A percentile compares a stretch with the other conserved stretches of the same genome.
These are phyloP conservation scores for Ibycter americanus DNA, from an alignment of 2,797 vertebrate species.

Conservation along the genomic window DNA sequence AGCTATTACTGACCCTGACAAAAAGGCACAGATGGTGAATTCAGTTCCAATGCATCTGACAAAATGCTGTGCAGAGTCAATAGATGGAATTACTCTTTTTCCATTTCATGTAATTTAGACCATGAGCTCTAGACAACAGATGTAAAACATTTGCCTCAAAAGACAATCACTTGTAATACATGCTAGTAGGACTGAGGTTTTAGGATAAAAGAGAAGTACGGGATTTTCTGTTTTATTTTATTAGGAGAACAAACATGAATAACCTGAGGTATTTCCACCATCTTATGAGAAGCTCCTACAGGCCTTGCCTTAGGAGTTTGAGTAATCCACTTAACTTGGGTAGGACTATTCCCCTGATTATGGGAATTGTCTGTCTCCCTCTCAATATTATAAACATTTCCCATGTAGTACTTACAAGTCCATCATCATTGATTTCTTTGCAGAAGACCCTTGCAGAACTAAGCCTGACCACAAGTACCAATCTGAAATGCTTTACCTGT, in stretches of 20 bases:
- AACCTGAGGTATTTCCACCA: background rate
- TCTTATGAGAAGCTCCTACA: background rate
- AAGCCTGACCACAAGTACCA: background rate
- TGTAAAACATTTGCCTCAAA: background rate
- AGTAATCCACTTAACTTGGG: background rate
- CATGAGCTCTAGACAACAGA: background rate
- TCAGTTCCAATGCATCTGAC: background rate
- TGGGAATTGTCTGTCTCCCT: background rate
- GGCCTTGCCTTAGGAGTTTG: background rate
- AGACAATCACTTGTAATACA: background rate
- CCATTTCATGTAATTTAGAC: background rate
- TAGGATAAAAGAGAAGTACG: background rate
- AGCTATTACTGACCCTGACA: background rate
- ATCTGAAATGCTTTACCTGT: background rate
- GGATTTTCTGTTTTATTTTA: background rate
- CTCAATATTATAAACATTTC: background rate
- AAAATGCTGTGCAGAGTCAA: background rate
- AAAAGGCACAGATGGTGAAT: constrained; percentile 21
- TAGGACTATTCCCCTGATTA: background rate
- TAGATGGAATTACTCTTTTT: constrained; percentile 19
- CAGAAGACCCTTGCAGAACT: background rate
- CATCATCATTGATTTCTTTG: background rate
- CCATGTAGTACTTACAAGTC: background rate
- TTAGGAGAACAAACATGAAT: background rate
- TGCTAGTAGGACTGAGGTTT: background rate